Evolutionary conservation across 2,888 invertebrate genomes (phyloP).

Genomic region (Rotaria magnacalcarata): DNA sequence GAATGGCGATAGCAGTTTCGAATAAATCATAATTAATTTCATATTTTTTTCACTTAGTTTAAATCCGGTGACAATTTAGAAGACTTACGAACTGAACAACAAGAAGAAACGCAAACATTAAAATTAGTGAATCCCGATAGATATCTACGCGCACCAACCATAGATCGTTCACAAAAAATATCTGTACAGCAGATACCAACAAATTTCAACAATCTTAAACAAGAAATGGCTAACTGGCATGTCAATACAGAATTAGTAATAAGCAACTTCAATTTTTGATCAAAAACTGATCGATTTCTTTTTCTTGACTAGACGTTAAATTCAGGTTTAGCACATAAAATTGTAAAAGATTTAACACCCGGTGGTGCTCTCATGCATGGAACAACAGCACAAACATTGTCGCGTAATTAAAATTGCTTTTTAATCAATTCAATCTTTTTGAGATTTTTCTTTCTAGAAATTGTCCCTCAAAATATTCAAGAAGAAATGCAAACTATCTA

Average conservation of each 20-base stretch:
- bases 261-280: background rate
- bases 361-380: slow-evolving; percentile 13
- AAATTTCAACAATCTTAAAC: slow-evolving; percentile 4
- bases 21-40: background rate
- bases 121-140: slow-evolving; percentile 23
- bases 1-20: too few species aligned
- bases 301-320: background rate
- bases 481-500: slow-evolving; percentile 45
- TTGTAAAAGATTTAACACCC: slow-evolving; percentile 15
- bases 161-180: background rate
- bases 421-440: background rate
- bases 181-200: background rate
- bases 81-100: slow-evolving; percentile 15
- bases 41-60: background rate
- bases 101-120: slow-evolving; percentile 10
- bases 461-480: slow-evolving; percentile 43
- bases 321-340: background rate
- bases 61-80: slow-evolving; percentile 9
- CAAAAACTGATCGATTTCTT: background rate
- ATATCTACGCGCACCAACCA: slow-evolving; percentile 16
- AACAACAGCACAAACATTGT: slow-evolving; percentile 33
- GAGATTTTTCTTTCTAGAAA: background rate
- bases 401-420: background rate
- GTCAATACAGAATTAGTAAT: slow-evolving; percentile 12
- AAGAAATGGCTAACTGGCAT: background rate